Evolutionary conservation across 1,140 invertebrate species (phyloP).

Genomic region (Penaeus indicus): DNA sequence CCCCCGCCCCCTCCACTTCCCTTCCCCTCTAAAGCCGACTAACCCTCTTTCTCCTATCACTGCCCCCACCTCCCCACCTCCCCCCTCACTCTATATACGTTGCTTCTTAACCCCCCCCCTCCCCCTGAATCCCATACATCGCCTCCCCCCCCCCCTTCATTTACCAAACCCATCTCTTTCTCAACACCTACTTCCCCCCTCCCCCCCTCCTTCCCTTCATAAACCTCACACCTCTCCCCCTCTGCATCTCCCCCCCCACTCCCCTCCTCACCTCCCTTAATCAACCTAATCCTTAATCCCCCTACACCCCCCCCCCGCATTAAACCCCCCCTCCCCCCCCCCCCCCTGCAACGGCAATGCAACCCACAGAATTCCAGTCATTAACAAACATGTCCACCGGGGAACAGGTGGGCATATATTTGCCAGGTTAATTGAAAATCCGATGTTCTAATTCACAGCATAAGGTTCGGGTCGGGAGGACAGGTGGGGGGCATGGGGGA

Average conservation of each 20-base stretch:
- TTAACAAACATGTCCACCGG: no score
- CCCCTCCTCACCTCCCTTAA: slow-evolving; percentile 18
- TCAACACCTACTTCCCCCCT: neutral
- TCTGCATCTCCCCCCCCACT: neutral
- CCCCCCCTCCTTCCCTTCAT: neutral
- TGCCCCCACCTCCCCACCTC: neutral
- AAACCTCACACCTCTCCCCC: slow-evolving; percentile 4
- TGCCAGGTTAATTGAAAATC: no score
- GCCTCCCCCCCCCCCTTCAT: neutral
- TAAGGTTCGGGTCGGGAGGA: no score
- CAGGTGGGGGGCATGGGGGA: no score
- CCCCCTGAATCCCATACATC: neutral
- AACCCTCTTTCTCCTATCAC: neutral
- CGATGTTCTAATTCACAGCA: no score
- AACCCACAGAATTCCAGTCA: no score
- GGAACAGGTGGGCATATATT: no score
- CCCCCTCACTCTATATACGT: neutral
- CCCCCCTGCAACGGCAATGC: no score
- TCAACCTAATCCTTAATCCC: neutral
- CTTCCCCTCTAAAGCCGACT: neutral
- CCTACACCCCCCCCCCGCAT: neutral
- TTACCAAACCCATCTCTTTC: neutral
- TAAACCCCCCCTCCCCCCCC: neutral
- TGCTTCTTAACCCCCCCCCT: neutral
- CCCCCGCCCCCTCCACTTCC: neutral